phyloP scores from a whole-genome alignment of 2,888 invertebrate species.

The Chymomyza procnemis region DNA sequence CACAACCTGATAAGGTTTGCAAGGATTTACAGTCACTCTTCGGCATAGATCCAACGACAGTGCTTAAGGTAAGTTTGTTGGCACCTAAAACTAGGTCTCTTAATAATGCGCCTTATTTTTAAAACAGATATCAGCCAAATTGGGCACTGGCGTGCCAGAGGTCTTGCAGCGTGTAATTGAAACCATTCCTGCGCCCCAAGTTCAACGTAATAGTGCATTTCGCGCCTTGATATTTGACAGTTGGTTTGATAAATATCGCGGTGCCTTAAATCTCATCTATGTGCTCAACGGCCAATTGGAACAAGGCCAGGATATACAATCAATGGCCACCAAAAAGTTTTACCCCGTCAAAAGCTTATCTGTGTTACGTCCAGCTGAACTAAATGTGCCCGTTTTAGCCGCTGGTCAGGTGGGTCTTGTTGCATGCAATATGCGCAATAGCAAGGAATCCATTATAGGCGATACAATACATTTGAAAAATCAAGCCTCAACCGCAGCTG shows the following conservation, averaged over 20 bases:
- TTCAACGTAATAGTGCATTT: constrained; percentile 82
- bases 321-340: constrained; percentile 84
- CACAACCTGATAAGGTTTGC: constrained; percentile 89
- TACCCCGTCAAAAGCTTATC: constrained; percentile 90
- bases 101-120: neutral
- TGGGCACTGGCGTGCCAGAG: constrained; percentile 89
- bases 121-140: constrained; percentile 90
- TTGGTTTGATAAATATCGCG: constrained; percentile 93
- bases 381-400: constrained; percentile 82
- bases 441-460: constrained; percentile 86
- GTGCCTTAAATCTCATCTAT: constrained; percentile 87
- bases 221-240: constrained; percentile 94
- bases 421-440: constrained; percentile 87
- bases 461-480: constrained; percentile 85
- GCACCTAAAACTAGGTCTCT: neutral
- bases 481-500: constrained; percentile 79
- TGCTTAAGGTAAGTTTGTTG: constrained; percentile 82
- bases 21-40: constrained; percentile 90
- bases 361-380: constrained; percentile 88
- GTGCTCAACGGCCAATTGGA: constrained; percentile 87
- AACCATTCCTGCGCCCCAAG: constrained; percentile 86
- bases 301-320: constrained; percentile 87
- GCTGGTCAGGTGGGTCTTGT: constrained; percentile 97
- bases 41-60: constrained; percentile 85
- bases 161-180: constrained; percentile 89